Evolutionary conservation across 2,888 invertebrate genomes (phyloP).

Genomic region (Diplazon laetatorius): DNA sequence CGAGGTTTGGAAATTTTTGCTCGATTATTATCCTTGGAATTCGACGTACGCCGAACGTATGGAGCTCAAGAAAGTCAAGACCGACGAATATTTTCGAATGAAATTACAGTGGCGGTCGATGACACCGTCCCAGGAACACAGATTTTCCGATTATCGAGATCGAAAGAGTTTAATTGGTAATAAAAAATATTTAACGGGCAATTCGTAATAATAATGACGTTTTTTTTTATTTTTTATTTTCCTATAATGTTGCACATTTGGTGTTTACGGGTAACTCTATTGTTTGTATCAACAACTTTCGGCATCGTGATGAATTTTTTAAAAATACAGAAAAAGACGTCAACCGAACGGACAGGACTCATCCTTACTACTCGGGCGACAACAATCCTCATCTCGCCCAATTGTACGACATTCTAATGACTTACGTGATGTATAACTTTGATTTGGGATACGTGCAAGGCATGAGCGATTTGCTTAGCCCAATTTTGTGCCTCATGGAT

Average conservation of each 20-base stretch:
- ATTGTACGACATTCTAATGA: constrained; percentile 97
- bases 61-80: constrained; percentile 88
- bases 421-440: constrained; percentile 99
- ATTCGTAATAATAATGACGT: too few relatives aligned
- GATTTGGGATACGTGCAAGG: constrained; percentile 98
- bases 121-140: constrained; percentile 92
- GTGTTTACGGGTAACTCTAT: too few relatives aligned
- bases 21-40: constrained; percentile 94
- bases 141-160: constrained; percentile 94
- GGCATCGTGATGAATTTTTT: neutral
- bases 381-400: constrained; percentile 93
- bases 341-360: constrained; percentile 95
- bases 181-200: neutral
- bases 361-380: constrained; percentile 96
- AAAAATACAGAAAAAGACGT: constrained; percentile 93
- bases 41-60: constrained; percentile 89
- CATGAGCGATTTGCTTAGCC: constrained; percentile 98
- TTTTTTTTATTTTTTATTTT: too few relatives aligned
- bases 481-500: constrained; percentile 93
- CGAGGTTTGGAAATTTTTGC: constrained; percentile 97
- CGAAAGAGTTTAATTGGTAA: constrained; percentile 94
- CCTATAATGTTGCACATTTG: too few relatives aligned
- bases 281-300: too few relatives aligned
- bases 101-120: constrained; percentile 98
- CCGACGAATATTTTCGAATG: constrained; percentile 96